Base-by-base conservation (phyloP, 2,888 invertebrate species). In the Metopia argyrocephala region DNA sequence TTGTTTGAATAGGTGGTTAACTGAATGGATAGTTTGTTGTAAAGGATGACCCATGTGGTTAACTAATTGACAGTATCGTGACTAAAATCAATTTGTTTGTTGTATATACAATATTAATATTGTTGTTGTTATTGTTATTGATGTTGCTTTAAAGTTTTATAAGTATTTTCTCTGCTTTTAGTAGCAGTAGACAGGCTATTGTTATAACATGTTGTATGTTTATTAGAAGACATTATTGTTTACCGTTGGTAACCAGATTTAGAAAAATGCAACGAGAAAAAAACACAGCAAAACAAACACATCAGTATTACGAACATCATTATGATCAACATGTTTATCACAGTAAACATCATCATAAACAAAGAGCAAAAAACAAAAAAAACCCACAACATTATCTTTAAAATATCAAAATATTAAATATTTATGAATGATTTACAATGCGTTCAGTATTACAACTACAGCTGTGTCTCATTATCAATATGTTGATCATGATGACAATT, bases 21-120 rank as follows among this genome's bases (percentile, higher is more conserved):
- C 15, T 15, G 38, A 15, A 12, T 38, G 38, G 38, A 12, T 38
- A 15, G 38, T 73, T 62, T 38, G 48, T 25, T 27, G 48, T 66
- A 66, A 78, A 80, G 70, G 85, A 86, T 88, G 88, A 88, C 89
- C 89, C 88, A 85, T 87, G 81, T 75, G 87, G 85, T 86, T 87
- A 87, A 85, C 87, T 88, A 89, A 88, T 88, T 88, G 88, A 88
- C 88, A 88, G 87, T 88, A 89, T 88, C 88, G 88, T 88, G 88
- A 88, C 88, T 88, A 86, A 89, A 88, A 88, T 88, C 88, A 88
- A 88, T 88, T 88, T 88, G 89, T 89, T 84, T 69, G 61, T 54
- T 48, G 48, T 5, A 31, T n/a, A n/a, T n/a, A n/a, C n/a, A n/a
- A n/a, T n/a, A n/a, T n/a, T n/a, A n/a, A 6, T 31, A 31, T 5